Percentiles rank a stretch among this genome's conserved stretches.
These are phyloP conservation scores for Panopea generosa DNA, from an alignment of 2,888 invertebrate species.

Conservation along the genomic window DNA sequence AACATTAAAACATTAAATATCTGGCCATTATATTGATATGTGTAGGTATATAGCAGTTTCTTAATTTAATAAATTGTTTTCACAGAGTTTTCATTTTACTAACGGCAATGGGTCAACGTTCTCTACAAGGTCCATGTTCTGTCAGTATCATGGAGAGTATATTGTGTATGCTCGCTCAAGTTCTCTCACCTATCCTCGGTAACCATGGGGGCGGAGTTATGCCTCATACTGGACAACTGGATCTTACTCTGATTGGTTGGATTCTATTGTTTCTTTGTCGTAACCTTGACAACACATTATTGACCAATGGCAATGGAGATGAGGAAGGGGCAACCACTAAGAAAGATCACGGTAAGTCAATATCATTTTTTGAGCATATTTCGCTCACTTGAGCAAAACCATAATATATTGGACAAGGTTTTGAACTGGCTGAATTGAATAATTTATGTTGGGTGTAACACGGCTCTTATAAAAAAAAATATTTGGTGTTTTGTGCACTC, in stretches of 20 bases:
- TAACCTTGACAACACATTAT: constrained; percentile 87
- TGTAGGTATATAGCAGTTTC: too few species aligned
- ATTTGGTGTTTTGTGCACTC: too few species aligned
- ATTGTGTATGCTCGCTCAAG: constrained; percentile 86
- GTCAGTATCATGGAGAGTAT: constrained; percentile 81
- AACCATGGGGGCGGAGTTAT: constrained; percentile 43
- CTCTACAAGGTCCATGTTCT: constrained; percentile 86
- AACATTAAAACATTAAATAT: too few species aligned
- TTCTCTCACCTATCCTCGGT: constrained; percentile 70
- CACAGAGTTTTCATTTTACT: constrained; percentile 92
- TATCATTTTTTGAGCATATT: too few species aligned
- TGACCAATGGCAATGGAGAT: constrained; percentile 50
- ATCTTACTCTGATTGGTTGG: constrained; percentile 91
- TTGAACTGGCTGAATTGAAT: too few species aligned
- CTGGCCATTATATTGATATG: too few species aligned
- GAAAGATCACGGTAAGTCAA: constrained; percentile 62
- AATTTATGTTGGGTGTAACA: too few species aligned
- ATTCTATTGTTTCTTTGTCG: constrained; percentile 91
- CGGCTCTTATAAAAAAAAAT: too few species aligned
- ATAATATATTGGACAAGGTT: too few species aligned
- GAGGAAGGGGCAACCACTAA: constrained; percentile 73
- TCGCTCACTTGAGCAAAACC: too few species aligned
- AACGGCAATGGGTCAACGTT: constrained; percentile 94
- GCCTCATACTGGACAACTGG: constrained; percentile 85
- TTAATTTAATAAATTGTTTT: too few species aligned